These are phyloP conservation scores for Tridacna gigas DNA, from an alignment of 2,888 invertebrate genomes.

Conservation along the genomic window DNA sequence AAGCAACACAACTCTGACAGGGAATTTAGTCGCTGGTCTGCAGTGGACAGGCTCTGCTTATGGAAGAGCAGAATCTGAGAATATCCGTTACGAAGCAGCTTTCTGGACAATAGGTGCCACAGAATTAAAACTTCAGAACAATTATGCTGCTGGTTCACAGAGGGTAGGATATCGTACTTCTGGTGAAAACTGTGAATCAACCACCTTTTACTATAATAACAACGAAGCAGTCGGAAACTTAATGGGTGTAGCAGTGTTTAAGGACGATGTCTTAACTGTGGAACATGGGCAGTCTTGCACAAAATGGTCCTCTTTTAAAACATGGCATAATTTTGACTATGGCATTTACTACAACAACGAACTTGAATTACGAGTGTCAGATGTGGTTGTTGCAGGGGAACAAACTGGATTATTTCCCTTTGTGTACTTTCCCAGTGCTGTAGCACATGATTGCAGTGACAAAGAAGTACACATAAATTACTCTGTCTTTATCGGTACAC, in stretches of 20 bases:
- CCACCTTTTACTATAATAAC: background rate
- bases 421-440: conserved; percentile 72
- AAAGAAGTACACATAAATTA: conserved; percentile 67
- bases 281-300: background rate
- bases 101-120: conserved; percentile 54
- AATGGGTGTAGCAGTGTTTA: conserved; percentile 65
- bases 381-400: conserved; percentile 73
- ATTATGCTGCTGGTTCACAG: conserved; percentile 76
- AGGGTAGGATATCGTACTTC: conserved; percentile 68
- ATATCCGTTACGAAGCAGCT: conserved; percentile 62
- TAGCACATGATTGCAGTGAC: conserved; percentile 59
- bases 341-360: conserved; percentile 77
- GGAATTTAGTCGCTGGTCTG: conserved; percentile 74
- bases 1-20: background rate
- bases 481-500: conserved; percentile 73
- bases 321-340: conserved; percentile 73
- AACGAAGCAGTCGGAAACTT: conserved; percentile 45
- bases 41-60: conserved; percentile 78
- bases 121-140: conserved; percentile 62
- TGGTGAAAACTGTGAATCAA: conserved; percentile 60
- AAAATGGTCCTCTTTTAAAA: conserved; percentile 67
- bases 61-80: conserved; percentile 68
- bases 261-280: conserved; percentile 58
- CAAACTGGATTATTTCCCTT: conserved; percentile 71
- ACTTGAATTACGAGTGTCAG: conserved; percentile 47